Conservation (phyloP, 2,113 vertebrate species). For the Phrynosoma blainvillii region DNA sequence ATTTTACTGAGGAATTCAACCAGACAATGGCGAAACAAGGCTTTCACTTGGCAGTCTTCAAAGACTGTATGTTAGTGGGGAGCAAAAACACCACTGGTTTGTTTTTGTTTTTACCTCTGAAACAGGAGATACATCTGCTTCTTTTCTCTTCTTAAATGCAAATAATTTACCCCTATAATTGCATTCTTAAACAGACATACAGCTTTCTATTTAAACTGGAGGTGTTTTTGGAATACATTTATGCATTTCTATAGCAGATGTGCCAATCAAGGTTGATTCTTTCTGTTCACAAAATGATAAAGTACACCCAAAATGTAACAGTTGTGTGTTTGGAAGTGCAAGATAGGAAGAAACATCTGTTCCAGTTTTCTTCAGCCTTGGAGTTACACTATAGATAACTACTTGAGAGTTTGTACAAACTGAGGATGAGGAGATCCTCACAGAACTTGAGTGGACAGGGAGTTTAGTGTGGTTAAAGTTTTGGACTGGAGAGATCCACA, state of each 20-base stretch:
- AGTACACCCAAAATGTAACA: not conserved
- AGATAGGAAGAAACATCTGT: constrained; percentile 14
- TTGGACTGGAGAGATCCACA: too few species aligned
- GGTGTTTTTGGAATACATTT: constrained; percentile 6
- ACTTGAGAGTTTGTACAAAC: not conserved
- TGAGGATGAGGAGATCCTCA: not conserved
- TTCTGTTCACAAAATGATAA: constrained; percentile 8
- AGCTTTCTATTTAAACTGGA: not conserved
- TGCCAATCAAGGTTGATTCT: constrained; percentile 40
- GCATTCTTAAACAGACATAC: not conserved
- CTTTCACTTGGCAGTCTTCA: not conserved
- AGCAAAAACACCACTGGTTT: not conserved
- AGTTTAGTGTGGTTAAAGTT: too few species aligned
- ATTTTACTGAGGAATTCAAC: not conserved
- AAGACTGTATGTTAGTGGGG: not conserved
- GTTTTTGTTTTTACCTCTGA: too few species aligned
- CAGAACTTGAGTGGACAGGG: too few species aligned
- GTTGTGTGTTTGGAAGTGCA: not conserved
- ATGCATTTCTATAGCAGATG: constrained; percentile 20
- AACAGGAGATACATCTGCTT: not conserved
- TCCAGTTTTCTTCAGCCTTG: not conserved
- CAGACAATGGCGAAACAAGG: not conserved
- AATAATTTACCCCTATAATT: not conserved
- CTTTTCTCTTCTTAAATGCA: not conserved
- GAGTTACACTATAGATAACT: not conserved